Evolutionary conservation across 35 echinoderm and acorn worm genomes (phyloP), one percentile per base, ranked within the genome.

Genomic region (Lytechinus pictus): DNA sequence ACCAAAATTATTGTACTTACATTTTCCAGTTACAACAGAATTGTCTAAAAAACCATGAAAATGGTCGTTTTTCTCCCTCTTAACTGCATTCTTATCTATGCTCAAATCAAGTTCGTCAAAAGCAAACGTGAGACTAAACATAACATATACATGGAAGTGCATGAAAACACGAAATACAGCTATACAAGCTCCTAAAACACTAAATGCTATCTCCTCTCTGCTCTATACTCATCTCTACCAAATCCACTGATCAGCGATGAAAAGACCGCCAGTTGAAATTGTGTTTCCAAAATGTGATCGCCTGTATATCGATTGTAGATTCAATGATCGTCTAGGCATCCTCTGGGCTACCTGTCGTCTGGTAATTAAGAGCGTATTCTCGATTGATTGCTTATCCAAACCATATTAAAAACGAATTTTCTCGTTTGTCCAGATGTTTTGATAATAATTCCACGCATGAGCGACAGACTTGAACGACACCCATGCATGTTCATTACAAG

Each of bases 401-500:
- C 52, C 27, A 52, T 54, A 90, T 90, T 33, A 28, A 52, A 28
- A 44, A 54, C 29, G 19, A 90, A 90, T 90, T 52, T 90, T 9
- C 16, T 29, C n/a, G 88, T 90, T 90, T 90, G 88, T 54, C 88
- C 88, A 90, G 88, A 90, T 90, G 88, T 90, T 90, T 54, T 90
- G 88, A 44, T 9, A 54, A 90, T 90, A 90, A 54, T 90, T 90
- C 52, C 88, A 90, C 88, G 88, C 52, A 90, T 54, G 52, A 90
- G 11, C 28, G 88, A 6, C 88, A 51, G 66, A 79, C 66, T 21
- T 71, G 13, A 71, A 71, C 61, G 61, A 71, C 6, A 71, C 14
- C 24, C 66, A 79, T 79, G 66, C 66, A 79, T 79, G 66, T 79
- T 79, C 66, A 79, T 79, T 79, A 79, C 66, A 24, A 79, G 19